phyloP scores from a whole-genome alignment of 2,888 invertebrate genomes.

The Anorthoa munda region DNA sequence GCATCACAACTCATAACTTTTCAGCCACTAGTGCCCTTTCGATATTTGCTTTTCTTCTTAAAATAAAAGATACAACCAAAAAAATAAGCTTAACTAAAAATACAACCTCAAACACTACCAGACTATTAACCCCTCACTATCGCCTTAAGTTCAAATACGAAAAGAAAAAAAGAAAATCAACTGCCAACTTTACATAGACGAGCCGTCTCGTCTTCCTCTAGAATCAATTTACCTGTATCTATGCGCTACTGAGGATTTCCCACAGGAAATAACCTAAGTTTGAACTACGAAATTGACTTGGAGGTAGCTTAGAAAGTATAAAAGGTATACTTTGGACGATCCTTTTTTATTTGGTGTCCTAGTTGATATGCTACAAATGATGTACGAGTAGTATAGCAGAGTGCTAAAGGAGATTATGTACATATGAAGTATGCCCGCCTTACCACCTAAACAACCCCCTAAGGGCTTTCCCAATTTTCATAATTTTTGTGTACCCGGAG shows the following conservation, averaged over 20 bases:
- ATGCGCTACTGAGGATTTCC: constrained; percentile 33
- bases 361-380: too few relatives aligned
- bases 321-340: constrained; percentile 47
- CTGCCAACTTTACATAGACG: constrained; percentile 13
- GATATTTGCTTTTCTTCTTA: too few relatives aligned
- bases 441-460: too few relatives aligned
- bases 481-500: too few relatives aligned
- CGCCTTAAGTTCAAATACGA: constrained; percentile 2
- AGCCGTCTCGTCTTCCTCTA: constrained; percentile 17
- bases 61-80: too few relatives aligned
- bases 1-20: too few relatives aligned
- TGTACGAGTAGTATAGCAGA: too few relatives aligned
- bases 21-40: too few relatives aligned
- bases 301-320: constrained; percentile 67
- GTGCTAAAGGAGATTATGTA: too few relatives aligned
- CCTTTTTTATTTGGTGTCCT: constrained; percentile 12
- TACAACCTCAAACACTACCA: not conserved
- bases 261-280: constrained; percentile 77
- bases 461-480: too few relatives aligned
- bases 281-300: constrained; percentile 78
- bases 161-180: constrained; percentile 22
- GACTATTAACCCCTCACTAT: not conserved
- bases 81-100: not conserved
- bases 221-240: constrained; percentile 55
- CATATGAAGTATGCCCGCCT: too few relatives aligned